Evolutionary conservation across 2,113 vertebrate genomes (phyloP), one percentile per base, ranked within the genome.

Genomic region (Orycteropus afer): DNA sequence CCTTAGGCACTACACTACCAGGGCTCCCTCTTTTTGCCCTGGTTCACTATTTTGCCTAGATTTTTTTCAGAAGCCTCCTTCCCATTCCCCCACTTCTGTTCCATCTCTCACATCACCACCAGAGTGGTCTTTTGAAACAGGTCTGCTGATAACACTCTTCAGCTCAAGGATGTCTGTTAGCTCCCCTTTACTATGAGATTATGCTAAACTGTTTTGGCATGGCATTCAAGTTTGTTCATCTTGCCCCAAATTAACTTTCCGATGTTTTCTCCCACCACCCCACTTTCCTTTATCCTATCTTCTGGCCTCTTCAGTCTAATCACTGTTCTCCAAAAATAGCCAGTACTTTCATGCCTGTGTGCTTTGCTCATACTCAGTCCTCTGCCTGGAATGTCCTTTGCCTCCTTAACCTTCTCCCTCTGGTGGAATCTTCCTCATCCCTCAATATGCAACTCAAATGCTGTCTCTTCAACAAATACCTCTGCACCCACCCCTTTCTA

Each of bases 291-390:
- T 95, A 83, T 63, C 86, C 94, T 96, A 89, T 95, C 96, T 89
- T 53, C 55, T 57, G 93, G 51, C 86, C 96, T 92, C 92, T 97
- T 76, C 86, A 95, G 32, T 86, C 91, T 97, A 97, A 97, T 97
- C 96, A n/a, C 92, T 45, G n/a, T 59, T 92, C 79, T 97, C 96
- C 90, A 51, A 96, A 97, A 97, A 97, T 97, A 97, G 94, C 91
- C 83, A 86, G 91, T 27, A 37, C 63, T 76, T 80, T 97, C 97
- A 73, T 97, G 86, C 96, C 94, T 97, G 82, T 95, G 74, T 18
- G 95, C 95, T 97, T 78, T 71, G 96, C 96, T 97, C 97, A 97
- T 82, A 47, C 86, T 92, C 89, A 25, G 57, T 92, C 94, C 91
- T 84, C 91, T 89, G 92, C 89, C 94, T 91, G 96, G 96, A 96